Percentiles rank a stretch among this genome's conserved stretches.
These are phyloP conservation scores for Drosophila colorata DNA, from an alignment of 2,888 invertebrate genomes.

Conservation along the genomic window DNA sequence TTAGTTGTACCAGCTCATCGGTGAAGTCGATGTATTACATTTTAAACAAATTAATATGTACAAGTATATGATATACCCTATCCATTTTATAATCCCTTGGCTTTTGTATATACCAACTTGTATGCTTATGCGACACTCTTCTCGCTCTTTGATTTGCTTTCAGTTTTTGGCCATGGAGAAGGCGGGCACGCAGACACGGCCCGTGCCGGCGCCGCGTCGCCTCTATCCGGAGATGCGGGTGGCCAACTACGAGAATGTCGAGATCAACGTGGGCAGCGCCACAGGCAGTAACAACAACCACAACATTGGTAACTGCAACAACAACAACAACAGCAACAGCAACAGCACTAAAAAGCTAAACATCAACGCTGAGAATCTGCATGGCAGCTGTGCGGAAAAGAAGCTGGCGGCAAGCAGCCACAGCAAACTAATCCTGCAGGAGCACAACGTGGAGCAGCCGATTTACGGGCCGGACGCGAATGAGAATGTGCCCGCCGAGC, in stretches of 20 bases:
- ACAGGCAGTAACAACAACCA: slow-evolving; percentile 45
- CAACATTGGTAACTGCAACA: slow-evolving; percentile 34
- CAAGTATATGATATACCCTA: background rate
- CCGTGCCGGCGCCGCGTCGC: slow-evolving; percentile 84
- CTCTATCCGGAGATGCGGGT: slow-evolving; percentile 76
- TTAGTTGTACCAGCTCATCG: background rate
- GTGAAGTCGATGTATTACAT: background rate
- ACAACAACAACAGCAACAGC: slow-evolving; percentile 56
- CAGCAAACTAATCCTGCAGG: slow-evolving; percentile 68
- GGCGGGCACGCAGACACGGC: slow-evolving; percentile 66
- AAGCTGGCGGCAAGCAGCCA: slow-evolving; percentile 65
- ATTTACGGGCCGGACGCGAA: slow-evolving; percentile 82
- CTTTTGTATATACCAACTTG: slow-evolving; percentile 25
- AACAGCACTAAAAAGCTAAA: slow-evolving; percentile 72
- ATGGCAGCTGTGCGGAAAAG: slow-evolving; percentile 77
- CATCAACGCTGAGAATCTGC: slow-evolving; percentile 81
- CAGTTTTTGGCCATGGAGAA: slow-evolving; percentile 55
- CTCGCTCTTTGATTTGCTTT: slow-evolving; percentile 3
- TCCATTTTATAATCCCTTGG: background rate
- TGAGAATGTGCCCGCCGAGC: slow-evolving; percentile 74
- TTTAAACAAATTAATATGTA: too few relatives aligned
- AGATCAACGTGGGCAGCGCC: slow-evolving; percentile 70
- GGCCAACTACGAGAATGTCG: slow-evolving; percentile 84
- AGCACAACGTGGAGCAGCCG: slow-evolving; percentile 53
- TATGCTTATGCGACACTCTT: slow-evolving; percentile 29